Evolutionary conservation across 2,797 vertebrate species (phyloP).

Genomic region (Phrynocephalus vlangalii): DNA sequence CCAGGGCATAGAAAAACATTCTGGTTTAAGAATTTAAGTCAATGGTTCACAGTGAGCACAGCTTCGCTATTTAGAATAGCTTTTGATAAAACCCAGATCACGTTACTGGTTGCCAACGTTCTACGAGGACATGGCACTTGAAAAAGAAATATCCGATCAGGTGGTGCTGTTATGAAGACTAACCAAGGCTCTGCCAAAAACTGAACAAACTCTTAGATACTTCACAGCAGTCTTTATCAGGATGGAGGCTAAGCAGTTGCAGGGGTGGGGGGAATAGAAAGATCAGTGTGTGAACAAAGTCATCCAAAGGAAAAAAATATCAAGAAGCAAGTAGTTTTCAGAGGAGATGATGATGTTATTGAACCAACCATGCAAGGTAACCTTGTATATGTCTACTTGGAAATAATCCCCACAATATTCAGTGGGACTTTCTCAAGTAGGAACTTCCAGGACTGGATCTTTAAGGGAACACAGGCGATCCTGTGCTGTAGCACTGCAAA

Average conservation of each 20-base stretch:
- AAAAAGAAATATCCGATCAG: not conserved
- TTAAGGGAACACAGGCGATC: not conserved
- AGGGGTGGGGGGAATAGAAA: not conserved
- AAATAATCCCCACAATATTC: not conserved
- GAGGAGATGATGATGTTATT: not conserved
- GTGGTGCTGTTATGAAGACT: not conserved
- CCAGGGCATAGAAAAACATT: too few species aligned
- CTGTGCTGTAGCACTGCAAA: not conserved
- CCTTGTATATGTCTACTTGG: not conserved
- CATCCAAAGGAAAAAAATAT: not conserved
- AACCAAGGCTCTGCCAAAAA: not conserved
- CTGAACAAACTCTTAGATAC: not conserved
- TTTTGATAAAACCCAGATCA: too few species aligned
- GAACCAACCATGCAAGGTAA: not conserved
- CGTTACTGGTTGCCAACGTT: too few species aligned
- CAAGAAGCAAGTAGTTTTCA: not conserved
- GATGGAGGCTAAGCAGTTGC: not conserved
- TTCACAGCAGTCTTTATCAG: not conserved
- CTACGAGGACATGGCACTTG: too few species aligned
- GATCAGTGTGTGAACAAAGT: not conserved
- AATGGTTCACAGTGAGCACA: too few species aligned
- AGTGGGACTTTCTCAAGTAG: not conserved
- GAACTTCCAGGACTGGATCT: not conserved
- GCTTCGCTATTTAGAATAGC: too few species aligned
- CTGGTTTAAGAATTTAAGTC: too few species aligned